phyloP scores from a whole-genome alignment of 2,888 invertebrate species.

The Xanthia icteritia region DNA sequence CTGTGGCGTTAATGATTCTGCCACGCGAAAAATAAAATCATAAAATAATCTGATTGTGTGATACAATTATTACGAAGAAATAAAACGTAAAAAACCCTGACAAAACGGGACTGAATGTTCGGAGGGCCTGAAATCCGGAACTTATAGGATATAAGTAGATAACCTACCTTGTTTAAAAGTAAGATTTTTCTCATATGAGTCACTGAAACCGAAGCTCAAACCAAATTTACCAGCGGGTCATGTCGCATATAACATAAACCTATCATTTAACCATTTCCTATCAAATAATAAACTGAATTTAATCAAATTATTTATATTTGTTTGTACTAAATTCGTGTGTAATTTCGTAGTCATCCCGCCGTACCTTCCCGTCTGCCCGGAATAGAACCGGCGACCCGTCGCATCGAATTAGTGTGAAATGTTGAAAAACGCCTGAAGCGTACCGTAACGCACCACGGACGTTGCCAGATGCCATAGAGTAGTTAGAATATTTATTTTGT shows the following conservation, averaged over 20 bases:
- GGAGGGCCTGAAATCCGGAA: neutral
- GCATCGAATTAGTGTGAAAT: conserved; percentile 87
- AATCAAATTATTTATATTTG: conserved; percentile 55
- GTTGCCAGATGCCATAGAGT: conserved; percentile 70
- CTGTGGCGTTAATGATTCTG: no score
- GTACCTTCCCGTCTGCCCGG: conserved; percentile 78
- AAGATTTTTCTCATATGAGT: neutral
- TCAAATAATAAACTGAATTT: conserved; percentile 48
- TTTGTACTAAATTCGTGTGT: conserved; percentile 63
- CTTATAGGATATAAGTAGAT: neutral
- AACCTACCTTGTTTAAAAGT: neutral
- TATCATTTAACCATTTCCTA: conserved; percentile 21
- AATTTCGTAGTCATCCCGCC: conserved; percentile 72
- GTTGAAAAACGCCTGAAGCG: conserved; percentile 83
- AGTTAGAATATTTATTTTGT: conserved; percentile 44
- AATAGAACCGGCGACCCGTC: conserved; percentile 88
- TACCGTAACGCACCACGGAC: conserved; percentile 67
- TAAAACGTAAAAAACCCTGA: neutral
- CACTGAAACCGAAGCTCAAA: no score
- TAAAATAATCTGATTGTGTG: neutral
- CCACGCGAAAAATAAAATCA: no score
- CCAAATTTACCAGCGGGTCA: neutral
- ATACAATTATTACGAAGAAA: neutral
- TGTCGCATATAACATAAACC: conserved; percentile 18
- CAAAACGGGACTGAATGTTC: neutral